These are phyloP conservation scores for Drosophila orosa DNA, from an alignment of 1,140 invertebrate species.

Conservation along the genomic window DNA sequence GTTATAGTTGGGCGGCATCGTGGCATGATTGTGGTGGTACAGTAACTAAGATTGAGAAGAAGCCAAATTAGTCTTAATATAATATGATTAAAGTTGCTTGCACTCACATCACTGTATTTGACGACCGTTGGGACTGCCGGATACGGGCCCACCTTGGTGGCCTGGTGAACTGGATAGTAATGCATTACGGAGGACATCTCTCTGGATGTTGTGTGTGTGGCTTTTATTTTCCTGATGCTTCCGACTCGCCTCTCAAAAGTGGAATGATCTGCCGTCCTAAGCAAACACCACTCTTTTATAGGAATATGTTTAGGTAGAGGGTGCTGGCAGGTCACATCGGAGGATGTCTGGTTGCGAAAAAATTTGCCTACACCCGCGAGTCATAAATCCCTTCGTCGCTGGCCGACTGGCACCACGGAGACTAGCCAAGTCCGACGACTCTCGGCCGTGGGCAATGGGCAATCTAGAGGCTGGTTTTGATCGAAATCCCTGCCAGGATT, in stretches of 20 bases:
- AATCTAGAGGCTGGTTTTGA: slow-evolving; percentile 79
- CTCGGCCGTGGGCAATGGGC: slow-evolving; percentile 36
- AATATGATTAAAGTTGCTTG: background rate
- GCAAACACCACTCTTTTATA: slow-evolving; percentile 58
- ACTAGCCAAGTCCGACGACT: slow-evolving; percentile 55
- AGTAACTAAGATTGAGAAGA: slow-evolving; percentile 35
- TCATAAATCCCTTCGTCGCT: slow-evolving; percentile 71
- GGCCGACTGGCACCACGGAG: slow-evolving; percentile 58
- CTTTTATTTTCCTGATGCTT: slow-evolving; percentile 15
- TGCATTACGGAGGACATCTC: slow-evolving; percentile 79
- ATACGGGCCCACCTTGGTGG: slow-evolving; percentile 55
- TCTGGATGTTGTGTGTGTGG: background rate
- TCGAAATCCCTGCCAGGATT: slow-evolving; percentile 69
- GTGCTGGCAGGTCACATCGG: slow-evolving; percentile 27
- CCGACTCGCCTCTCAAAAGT: slow-evolving; percentile 41
- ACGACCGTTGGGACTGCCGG: slow-evolving; percentile 36
- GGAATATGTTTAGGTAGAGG: slow-evolving; percentile 49
- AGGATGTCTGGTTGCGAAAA: slow-evolving; percentile 29
- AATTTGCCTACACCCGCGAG: slow-evolving; percentile 81
- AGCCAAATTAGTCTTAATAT: background rate
- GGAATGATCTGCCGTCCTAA: slow-evolving; percentile 49
- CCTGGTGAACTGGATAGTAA: slow-evolving; percentile 77
- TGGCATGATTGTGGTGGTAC: slow-evolving; percentile 44
- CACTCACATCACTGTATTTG: slow-evolving; percentile 69
- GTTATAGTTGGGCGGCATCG: slow-evolving; percentile 20